Base-by-base conservation (phyloP, 2,888 invertebrate genomes). In the Balanococcus diminutus region DNA sequence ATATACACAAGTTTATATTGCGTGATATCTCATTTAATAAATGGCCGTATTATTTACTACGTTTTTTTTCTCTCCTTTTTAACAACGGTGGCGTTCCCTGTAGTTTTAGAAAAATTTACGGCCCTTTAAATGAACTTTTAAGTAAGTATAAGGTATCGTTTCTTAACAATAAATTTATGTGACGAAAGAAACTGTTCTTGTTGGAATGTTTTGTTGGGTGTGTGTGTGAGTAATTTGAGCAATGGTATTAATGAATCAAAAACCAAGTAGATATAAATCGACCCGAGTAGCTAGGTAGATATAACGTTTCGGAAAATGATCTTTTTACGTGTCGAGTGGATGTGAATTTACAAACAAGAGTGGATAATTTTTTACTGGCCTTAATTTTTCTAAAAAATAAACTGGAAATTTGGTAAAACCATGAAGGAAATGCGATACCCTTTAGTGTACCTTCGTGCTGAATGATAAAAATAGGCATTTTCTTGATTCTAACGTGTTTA, bases 11-110 rank as follows among this genome's bases (percentile, higher is more conserved):
- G 84, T 72, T 72, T 84, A 84, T 72, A 72, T 46, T 42, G 72
- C 72, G 84, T 72, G 72, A 84, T 84, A 75, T 84, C 84, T 84
- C 84, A 75, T 84, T 84, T 84, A 84, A 84, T 84, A 84, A 84
- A 84, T 84, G 84, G 67, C 84, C 75, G 46, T 75, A 84, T 84
- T 84, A 84, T 84, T 84, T 84, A 84, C 84, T 72, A 28, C 36
- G 84, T 75, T 67, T 72, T 84, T 84, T 84, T n/a, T n/a, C 46
- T 72, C 28, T 31, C 51, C 14, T 31, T 61, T 36, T 31, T 28
- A 61, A 61, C 81, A 75, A 39, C 84, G n/a, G 39, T 42, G 75
- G 32, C 75, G 75, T 75, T 75, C 75, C 75, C 32, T 42, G 46
- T 42, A 82, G 36, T 82, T 82, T 39, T 28, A 46, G 28, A 51